Base-by-base conservation (phyloP, 2,113 vertebrate species). In the Crotalus horridus region DNA sequence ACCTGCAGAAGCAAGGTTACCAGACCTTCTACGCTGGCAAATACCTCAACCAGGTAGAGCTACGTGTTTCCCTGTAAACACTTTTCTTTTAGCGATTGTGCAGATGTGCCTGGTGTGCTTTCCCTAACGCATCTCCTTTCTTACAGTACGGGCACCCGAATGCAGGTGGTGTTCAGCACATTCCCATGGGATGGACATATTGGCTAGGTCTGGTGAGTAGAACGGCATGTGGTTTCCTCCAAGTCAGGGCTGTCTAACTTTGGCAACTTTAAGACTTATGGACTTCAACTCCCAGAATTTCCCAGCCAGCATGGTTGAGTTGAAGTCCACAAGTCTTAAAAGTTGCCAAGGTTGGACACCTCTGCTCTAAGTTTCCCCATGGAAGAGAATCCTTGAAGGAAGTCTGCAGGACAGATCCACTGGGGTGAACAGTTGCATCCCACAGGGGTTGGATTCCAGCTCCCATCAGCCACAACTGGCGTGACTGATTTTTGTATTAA, bases 21-120 rank as follows among this genome's bases (percentile, higher is more conserved):
- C 98, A 98, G 96, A 98, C 98, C 11, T 98, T 98, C 96, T 98
- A 98, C 9, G 98, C 98, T 2, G 98, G 98, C 91, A 98, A 98
- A 93, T 98, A 98, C 89, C 97, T 98, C 13, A 98, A 98, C 93
- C 97, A 98, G 98, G 98, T 98, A 86, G 58, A 56, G 12, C 54
- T 39, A 20, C n/a, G 5, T 33, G 13, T 39, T 39, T 39, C 69
- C 17, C 7, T 39, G 6, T 17, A 15, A 81, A 39, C 43, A 0
- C 13, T 29, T 51, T 8, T 61, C 10, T 11, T 51, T 26, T 29
- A 23, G 33, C 6, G 15, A 54, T 15, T 13, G 23, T 8, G 1
- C 10, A 54, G 1, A 8, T 53, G 26, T 64, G 23, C 13, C 13
- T 12, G 21, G 29, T 87, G 74, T 23, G 3, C 33, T 6, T 64